Evolutionary conservation across 2,797 vertebrate species (phyloP).

Genomic region (Myiotriccus ornatus): DNA sequence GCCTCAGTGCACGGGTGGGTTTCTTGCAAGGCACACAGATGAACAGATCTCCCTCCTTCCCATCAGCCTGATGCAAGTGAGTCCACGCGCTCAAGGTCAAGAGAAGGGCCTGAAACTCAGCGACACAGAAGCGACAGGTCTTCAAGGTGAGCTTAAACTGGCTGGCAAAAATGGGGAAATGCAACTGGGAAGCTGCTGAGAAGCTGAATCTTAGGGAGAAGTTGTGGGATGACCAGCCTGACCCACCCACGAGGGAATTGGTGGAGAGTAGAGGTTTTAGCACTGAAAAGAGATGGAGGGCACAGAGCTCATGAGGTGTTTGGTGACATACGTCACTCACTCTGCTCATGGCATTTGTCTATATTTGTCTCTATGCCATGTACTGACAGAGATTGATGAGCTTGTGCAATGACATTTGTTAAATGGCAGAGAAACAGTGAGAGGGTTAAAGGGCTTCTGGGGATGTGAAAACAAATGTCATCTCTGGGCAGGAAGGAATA

Average conservation of each 20-base stretch:
- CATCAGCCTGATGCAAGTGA: constrained; percentile 80
- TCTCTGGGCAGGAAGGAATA: not conserved
- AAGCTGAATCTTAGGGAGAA: not conserved
- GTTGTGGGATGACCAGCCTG: not conserved
- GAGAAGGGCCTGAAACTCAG: constrained; percentile 84
- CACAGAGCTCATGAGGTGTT: not conserved
- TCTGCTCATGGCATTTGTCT: not conserved
- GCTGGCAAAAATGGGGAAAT: not conserved
- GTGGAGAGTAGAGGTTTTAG: not conserved
- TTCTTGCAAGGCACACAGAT: not conserved
- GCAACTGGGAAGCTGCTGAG: not conserved
- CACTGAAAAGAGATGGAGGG: not conserved
- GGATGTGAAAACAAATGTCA: constrained; percentile 8
- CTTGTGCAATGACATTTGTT: constrained; percentile 48
- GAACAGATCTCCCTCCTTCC: not conserved
- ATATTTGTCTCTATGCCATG: rapidly evolving
- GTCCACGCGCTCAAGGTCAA: constrained; percentile 79
- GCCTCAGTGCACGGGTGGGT: not conserved
- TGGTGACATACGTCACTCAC: not conserved
- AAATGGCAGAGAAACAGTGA: constrained; percentile 1
- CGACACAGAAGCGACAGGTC: constrained; percentile 84
- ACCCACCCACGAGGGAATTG: rapidly evolving
- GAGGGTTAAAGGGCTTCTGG: constrained; percentile 6
- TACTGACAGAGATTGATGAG: not conserved
- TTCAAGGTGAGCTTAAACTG: constrained; percentile 75